Evolutionary conservation across 2,888 invertebrate genomes (phyloP).

Genomic region (Chalcis sispes): DNA sequence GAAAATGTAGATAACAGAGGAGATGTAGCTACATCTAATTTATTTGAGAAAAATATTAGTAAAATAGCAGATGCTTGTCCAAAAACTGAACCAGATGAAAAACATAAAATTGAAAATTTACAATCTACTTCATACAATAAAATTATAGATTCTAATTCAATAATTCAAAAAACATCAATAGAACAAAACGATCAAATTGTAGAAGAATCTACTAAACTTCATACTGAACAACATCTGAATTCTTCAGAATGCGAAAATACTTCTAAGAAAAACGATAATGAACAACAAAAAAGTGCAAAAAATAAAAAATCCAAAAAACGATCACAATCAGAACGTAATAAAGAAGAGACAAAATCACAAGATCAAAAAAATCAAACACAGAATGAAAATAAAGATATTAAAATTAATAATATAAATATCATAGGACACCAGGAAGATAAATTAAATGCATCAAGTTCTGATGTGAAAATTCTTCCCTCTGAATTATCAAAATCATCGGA

Average conservation of each 20-base stretch:
- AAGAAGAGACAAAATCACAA: neutral
- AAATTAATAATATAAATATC: neutral
- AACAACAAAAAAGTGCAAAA: slow-evolving; percentile 49
- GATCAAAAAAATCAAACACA: neutral
- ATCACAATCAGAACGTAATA: slow-evolving; percentile 5
- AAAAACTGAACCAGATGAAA: no score
- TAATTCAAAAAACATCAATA: no score
- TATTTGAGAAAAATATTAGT: no score
- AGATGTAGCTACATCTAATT: no score
- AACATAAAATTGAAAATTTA: no score
- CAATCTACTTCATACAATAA: no score
- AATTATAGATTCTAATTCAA: no score
- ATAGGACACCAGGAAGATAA: neutral
- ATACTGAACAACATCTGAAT: slow-evolving; percentile 22
- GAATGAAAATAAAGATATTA: neutral
- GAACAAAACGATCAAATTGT: no score
- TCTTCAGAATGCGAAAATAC: slow-evolving; percentile 19
- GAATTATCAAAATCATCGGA: neutral
- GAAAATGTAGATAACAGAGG: no score
- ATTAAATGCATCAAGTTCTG: neutral
- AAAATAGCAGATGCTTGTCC: no score
- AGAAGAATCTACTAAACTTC: no score
- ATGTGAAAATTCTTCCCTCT: neutral
- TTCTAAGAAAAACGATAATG: slow-evolving; percentile 25
- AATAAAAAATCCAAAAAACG: slow-evolving; percentile 48